phyloP scores from a whole-genome alignment of 2,113 vertebrate genomes.

The Apodemus speciosus region DNA sequence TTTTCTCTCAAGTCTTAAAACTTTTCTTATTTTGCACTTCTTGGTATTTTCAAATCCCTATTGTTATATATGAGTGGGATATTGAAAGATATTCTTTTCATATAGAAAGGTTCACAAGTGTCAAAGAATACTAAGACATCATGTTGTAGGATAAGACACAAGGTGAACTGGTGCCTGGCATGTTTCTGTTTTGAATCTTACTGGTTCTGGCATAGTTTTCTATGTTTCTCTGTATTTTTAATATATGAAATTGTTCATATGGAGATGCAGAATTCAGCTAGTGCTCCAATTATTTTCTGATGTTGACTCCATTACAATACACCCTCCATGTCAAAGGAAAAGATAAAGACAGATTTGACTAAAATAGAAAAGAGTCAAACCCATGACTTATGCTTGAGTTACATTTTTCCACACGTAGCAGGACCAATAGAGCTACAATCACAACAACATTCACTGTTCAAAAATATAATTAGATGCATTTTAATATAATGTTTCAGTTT shows the following conservation, averaged over 20 bases:
- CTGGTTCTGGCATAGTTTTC: not conserved
- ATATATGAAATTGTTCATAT: not conserved
- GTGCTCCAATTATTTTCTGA: not conserved
- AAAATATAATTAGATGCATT: not conserved
- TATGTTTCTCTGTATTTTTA: not conserved
- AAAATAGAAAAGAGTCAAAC: not conserved
- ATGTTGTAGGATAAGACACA: not conserved
- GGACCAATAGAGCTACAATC: not conserved
- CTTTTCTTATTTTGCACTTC: not conserved
- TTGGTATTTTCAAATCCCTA: constrained; percentile 7
- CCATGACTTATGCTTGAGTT: not conserved
- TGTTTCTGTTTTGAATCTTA: not conserved
- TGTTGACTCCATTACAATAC: not conserved
- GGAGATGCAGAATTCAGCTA: not conserved
- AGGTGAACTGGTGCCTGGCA: not conserved
- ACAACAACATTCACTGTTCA: not conserved
- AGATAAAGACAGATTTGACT: not conserved
- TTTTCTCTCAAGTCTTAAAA: constrained; percentile 37
- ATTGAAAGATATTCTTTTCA: not conserved
- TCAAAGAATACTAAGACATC: not conserved
- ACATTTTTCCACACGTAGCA: not conserved
- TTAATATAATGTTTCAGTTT: not conserved
- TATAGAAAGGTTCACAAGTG: not conserved
- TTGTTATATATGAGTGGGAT: not conserved
- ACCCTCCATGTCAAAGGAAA: not conserved